Percentiles rank a stretch among this genome's conserved stretches.
These are phyloP conservation scores for Bathynomus jamesi DNA, from an alignment of 1,140 invertebrate genomes.

Conservation along the genomic window DNA sequence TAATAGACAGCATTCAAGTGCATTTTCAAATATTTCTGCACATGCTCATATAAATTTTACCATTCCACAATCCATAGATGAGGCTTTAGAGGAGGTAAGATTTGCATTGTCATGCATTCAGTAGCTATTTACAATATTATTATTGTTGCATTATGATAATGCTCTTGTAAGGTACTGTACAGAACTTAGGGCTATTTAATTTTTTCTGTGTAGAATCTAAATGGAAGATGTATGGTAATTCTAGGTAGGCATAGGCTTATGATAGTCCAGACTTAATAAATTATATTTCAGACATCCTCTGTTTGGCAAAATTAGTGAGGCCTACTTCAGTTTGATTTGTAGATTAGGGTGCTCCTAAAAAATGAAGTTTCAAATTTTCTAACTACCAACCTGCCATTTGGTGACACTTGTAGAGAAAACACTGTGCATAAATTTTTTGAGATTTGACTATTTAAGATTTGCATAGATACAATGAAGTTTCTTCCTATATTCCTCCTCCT, in stretches of 20 bases:
- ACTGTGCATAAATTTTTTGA: no score
- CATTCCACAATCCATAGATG: conserved; percentile 33
- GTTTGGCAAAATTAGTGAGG: no score
- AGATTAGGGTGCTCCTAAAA: no score
- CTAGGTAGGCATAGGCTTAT: background rate
- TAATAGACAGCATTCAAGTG: conserved; percentile 21
- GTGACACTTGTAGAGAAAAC: no score
- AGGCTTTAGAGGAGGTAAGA: conserved; percentile 32
- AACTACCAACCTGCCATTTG: no score
- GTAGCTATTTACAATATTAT: background rate
- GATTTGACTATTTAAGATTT: no score
- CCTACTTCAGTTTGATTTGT: no score
- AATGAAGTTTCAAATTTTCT: no score
- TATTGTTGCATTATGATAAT: background rate
- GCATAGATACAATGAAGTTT: no score
- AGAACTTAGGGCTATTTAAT: background rate
- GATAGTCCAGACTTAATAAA: background rate
- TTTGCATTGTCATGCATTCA: background rate
- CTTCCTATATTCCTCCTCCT: no score
- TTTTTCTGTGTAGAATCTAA: background rate
- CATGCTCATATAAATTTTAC: conserved; percentile 28
- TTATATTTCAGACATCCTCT: no score
- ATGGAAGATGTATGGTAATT: background rate
- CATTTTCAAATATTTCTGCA: conserved; percentile 4
- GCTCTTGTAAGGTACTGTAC: background rate